These are phyloP conservation scores for Acestrorhynchus altus DNA, from an alignment of 2,797 vertebrate genomes.

Conservation along the genomic window DNA sequence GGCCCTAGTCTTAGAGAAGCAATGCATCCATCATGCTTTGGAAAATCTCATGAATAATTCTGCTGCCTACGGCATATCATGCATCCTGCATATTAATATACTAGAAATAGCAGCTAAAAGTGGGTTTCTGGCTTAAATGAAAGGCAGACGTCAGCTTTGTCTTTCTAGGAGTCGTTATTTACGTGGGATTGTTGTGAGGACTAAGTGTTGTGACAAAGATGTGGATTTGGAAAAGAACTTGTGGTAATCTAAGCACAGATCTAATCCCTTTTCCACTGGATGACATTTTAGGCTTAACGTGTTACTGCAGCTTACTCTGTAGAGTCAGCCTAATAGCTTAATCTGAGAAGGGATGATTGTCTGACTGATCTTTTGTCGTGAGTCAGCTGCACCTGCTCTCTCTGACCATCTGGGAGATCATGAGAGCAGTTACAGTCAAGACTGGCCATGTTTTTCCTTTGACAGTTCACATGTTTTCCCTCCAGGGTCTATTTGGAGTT, in stretches of 20 bases:
- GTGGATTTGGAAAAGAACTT: neutral
- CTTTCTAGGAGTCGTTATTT: neutral
- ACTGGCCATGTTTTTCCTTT: neutral
- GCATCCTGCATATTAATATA: no score
- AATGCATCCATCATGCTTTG: slow-evolving; percentile 55
- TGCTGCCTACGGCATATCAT: no score
- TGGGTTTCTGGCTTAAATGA: neutral
- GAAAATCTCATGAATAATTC: neutral
- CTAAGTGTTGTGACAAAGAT: neutral
- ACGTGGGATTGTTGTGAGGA: neutral
- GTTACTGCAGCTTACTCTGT: neutral
- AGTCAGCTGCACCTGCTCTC: neutral
- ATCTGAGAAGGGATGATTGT: slow-evolving; percentile 12
- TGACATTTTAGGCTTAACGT: neutral
- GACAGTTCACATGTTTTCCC: neutral
- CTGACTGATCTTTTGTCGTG: slow-evolving; percentile 27
- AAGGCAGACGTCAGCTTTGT: neutral
- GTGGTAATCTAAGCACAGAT: neutral
- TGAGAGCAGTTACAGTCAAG: neutral
- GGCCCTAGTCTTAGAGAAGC: slow-evolving; percentile 36
- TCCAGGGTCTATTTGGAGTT: neutral
- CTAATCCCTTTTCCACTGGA: slow-evolving; percentile 8
- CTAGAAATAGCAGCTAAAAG: no score
- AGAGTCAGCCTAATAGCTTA: slow-evolving; percentile 6
- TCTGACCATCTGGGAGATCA: slow-evolving; percentile 15